Base-by-base conservation (phyloP, 2,888 invertebrate genomes). In the Anaspis maculata region DNA sequence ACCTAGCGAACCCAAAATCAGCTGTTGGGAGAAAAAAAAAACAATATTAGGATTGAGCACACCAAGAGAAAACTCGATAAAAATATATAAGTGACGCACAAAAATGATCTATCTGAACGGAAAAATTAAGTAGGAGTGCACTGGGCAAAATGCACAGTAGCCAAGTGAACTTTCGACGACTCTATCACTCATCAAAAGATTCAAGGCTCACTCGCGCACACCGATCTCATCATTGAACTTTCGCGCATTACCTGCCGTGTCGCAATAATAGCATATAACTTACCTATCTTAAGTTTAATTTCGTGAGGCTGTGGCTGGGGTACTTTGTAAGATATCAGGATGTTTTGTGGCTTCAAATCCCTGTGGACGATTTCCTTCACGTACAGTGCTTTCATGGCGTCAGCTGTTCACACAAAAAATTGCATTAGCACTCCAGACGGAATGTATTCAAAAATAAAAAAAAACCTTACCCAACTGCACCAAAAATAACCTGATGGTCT, bases 261-360 rank as follows among this genome's bases (percentile, higher is more conserved):
- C n/a, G n/a, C n/a, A n/a, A n/a, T n/a, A n/a, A n/a, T n/a, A n/a
- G n/a, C n/a, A n/a, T n/a, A n/a, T n/a, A n/a, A n/a, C n/a, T n/a
- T n/a, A n/a, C n/a, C n/a, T 56, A 95, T 94, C 78, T 98, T 98
- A 32, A 98, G 76, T 41, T 80, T 84, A 49, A 96, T 94, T 64
- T 95, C 87, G 9, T 77, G 73, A 6, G 88, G 85, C 34, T 81
- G 77, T 11, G 83, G 80, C 53, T 77, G 75, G 22, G 72, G 72
- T 64, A 82, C 73, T 66, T 64, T 80, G 66, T 94, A 88, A 56
- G 92, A 91, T 46, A 99, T 75, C 42, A 99, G 72, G 61, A 99
- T 97, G 70, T 99, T 99, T 71, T 98, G 98, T 28, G 98, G 98
- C 68, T 99, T 99, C 61, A 99, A 76, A 72, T 99, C 98, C 53